Evolutionary conservation across 2,888 invertebrate genomes (phyloP).

Genomic region (Drosophila fungiperda): DNA sequence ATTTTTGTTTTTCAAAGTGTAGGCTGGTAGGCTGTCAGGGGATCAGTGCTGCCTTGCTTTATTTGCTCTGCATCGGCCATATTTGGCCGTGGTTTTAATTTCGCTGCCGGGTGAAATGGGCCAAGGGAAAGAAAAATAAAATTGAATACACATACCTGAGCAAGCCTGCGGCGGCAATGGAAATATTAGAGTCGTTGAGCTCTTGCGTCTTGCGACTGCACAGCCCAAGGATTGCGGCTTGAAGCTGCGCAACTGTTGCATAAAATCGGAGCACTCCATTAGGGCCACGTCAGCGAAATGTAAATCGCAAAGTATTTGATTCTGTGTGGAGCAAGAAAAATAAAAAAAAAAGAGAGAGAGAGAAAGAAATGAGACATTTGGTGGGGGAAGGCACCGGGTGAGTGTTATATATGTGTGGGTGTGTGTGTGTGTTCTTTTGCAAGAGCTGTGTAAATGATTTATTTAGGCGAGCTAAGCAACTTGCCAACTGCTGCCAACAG

Average conservation of each 20-base stretch:
- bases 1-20: neutral
- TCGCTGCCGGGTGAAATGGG: slow-evolving; percentile 12
- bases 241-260: slow-evolving; percentile 98
- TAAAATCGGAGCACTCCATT: slow-evolving; percentile 98
- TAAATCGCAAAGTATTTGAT: slow-evolving; percentile 97
- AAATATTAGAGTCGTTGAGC: slow-evolving; percentile 96
- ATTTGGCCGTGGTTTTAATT: slow-evolving; percentile 21
- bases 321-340: slow-evolving; percentile 85
- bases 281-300: slow-evolving; percentile 98
- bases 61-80: slow-evolving; percentile 16
- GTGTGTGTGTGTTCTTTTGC: neutral
- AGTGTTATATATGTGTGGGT: neutral
- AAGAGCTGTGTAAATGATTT: slow-evolving; percentile 30
- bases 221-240: slow-evolving; percentile 98
- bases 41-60: slow-evolving; percentile 35
- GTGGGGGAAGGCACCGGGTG: neutral
- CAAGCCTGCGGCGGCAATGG: slow-evolving; percentile 97
- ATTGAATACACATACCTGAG: slow-evolving; percentile 89
- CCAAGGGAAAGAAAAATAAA: neutral
- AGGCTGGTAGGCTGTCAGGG: neutral
- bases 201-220: slow-evolving; percentile 96
- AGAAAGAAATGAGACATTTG: neutral
- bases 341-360: neutral
- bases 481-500: slow-evolving; percentile 4
- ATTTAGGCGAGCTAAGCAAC: slow-evolving; percentile 10